Evolutionary conservation across 2,797 vertebrate species (phyloP).

Genomic region (Avahi laniger): DNA sequence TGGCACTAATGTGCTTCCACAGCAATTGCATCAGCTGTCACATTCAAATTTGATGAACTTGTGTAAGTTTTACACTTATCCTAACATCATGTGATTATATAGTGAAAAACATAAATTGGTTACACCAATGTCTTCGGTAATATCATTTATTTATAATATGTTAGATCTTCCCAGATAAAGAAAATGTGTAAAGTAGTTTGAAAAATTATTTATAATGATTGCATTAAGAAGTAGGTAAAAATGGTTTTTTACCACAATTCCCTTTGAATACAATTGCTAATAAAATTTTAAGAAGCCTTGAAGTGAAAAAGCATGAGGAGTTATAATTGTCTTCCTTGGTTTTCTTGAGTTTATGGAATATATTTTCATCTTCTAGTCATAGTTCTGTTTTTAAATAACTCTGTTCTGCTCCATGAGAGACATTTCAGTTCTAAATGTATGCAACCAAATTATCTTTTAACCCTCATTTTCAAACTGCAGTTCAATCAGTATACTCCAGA

Average conservation of each 20-base stretch:
- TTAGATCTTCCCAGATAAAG: constrained; percentile 49
- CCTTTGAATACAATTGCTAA: constrained; percentile 36
- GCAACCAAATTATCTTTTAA: constrained; percentile 73
- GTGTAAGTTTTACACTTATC: constrained; percentile 56
- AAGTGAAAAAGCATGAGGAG: constrained; percentile 30
- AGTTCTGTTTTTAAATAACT: constrained; percentile 76
- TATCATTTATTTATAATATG: constrained; percentile 54
- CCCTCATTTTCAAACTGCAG: constrained; percentile 82
- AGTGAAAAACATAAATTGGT: constrained; percentile 51
- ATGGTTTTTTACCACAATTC: not conserved
- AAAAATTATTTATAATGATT: not conserved
- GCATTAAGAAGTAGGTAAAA: not conserved
- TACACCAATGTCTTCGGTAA: constrained; percentile 52
- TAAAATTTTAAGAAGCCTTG: constrained; percentile 53
- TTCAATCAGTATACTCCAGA: constrained; percentile 86
- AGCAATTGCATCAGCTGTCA: constrained; percentile 62
- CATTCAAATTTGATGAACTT: constrained; percentile 66
- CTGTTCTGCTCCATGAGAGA: constrained; percentile 73
- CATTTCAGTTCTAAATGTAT: constrained; percentile 67
- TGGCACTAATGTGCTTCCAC: constrained; percentile 52
- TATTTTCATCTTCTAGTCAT: constrained; percentile 70
- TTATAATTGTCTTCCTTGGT: constrained; percentile 53
- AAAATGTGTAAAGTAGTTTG: constrained; percentile 28
- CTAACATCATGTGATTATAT: constrained; percentile 42
- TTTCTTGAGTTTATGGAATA: constrained; percentile 40